A percentile compares a stretch with the other conserved stretches of the same genome.
Conservation (phyloP, 1,140 invertebrate species). For the Monomorium pharaonis region DNA sequence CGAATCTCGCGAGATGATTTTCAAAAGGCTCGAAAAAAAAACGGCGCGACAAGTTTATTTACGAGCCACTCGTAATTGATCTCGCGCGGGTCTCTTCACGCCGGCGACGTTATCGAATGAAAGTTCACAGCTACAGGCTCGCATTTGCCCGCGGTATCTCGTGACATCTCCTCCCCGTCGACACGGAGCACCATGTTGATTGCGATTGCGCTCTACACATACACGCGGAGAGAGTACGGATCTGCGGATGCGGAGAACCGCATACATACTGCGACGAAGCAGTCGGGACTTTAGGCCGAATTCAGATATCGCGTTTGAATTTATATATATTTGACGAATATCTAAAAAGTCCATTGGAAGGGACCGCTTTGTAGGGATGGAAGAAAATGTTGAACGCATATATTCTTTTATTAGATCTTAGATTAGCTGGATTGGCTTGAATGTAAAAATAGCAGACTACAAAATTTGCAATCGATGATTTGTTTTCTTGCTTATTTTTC, state of each 20-base stretch:
- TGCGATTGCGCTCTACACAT: background rate
- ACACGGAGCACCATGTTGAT: background rate
- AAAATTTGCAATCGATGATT: too few species aligned
- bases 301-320: background rate
- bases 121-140: background rate
- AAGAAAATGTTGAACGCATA: too few species aligned
- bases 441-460: too few species aligned
- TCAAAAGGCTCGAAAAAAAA: too few species aligned
- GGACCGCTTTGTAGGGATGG: background rate
- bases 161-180: background rate
- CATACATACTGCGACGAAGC: background rate
- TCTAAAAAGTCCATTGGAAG: background rate
- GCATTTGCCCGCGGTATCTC: background rate
- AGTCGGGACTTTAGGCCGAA: background rate
- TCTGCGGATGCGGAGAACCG: background rate
- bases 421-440: too few species aligned
- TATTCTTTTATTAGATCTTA: too few species aligned
- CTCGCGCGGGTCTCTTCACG: background rate
- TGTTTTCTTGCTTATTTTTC: too few species aligned
- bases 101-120: background rate
- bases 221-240: background rate
- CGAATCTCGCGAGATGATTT: too few species aligned
- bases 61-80: background rate
- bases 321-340: background rate
- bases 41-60: background rate